These are phyloP conservation scores for Heliangelus exortis DNA, from an alignment of 2,797 vertebrate species.

Conservation along the genomic window DNA sequence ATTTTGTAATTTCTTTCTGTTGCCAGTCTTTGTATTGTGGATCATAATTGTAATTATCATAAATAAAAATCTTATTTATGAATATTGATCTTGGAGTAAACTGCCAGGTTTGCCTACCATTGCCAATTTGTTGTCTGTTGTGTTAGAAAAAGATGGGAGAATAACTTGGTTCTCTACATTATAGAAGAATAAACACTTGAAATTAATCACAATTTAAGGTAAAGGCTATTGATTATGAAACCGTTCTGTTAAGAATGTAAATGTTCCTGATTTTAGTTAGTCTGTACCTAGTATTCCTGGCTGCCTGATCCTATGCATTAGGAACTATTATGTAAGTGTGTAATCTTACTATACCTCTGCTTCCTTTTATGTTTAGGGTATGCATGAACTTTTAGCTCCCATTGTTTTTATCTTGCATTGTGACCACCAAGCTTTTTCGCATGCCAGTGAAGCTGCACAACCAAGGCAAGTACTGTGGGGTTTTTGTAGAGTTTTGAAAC, in stretches of 20 bases:
- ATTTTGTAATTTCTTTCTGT: constrained; percentile 66
- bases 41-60: constrained; percentile 72
- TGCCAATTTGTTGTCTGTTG: constrained; percentile 71
- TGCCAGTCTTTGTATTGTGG: constrained; percentile 62
- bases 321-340: neutral
- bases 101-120: constrained; percentile 73
- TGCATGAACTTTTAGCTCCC: constrained; percentile 97
- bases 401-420: constrained; percentile 96
- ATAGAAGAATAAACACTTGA: constrained; percentile 37
- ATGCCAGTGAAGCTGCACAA: constrained; percentile 93
- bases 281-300: neutral
- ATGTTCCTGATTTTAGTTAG: constrained; percentile 11
- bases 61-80: constrained; percentile 78
- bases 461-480: constrained; percentile 84
- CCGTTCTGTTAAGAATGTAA: neutral
- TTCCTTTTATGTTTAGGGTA: constrained; percentile 84
- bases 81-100: constrained; percentile 70
- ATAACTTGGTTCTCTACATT: constrained; percentile 61
- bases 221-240: constrained; percentile 53
- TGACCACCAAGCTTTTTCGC: constrained; percentile 97
- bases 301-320: neutral
- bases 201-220: constrained; percentile 63
- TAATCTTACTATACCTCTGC: neutral
- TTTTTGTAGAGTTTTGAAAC: neutral
- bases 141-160: constrained; percentile 45